phyloP scores from a whole-genome alignment of 2,113 vertebrate genomes.

The Leiothrix lutea region DNA sequence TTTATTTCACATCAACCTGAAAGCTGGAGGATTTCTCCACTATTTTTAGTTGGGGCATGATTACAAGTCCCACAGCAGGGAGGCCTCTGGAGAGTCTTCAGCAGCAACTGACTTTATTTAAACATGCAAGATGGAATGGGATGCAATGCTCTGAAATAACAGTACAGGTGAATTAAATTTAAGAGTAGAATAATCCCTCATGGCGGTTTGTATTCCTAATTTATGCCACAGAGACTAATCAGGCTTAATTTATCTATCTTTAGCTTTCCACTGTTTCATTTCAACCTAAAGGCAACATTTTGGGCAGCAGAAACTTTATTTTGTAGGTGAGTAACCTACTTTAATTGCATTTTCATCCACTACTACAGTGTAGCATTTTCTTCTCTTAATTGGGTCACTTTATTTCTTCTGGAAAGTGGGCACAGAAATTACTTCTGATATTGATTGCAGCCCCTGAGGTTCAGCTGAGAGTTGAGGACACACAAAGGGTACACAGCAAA shows the following conservation, averaged over 20 bases:
- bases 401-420: constrained; percentile 25
- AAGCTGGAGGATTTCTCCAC: neutral
- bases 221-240: constrained; percentile 55
- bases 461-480: neutral
- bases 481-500: neutral
- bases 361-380: constrained; percentile 7
- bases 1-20: neutral
- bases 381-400: constrained; percentile 52
- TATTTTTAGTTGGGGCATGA: neutral
- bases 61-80: constrained; percentile 11
- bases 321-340: constrained; percentile 54
- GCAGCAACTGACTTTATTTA: constrained; percentile 44
- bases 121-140: constrained; percentile 14
- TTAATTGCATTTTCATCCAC: constrained; percentile 14
- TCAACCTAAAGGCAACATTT: constrained; percentile 38
- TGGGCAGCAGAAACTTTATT: constrained; percentile 42
- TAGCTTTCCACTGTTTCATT: constrained; percentile 21
- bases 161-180: constrained; percentile 24
- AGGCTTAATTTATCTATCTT: constrained; percentile 51
- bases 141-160: neutral
- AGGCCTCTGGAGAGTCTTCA: neutral
- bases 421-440: constrained; percentile 44
- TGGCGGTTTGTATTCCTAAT: constrained; percentile 14
- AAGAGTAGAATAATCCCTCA: constrained; percentile 38
- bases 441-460: constrained; percentile 38